Evolutionary conservation across 92 coral and sea anemone genomes (phyloP), one percentile per base, ranked within the genome.

Genomic region (Virgularia gustaviana): DNA sequence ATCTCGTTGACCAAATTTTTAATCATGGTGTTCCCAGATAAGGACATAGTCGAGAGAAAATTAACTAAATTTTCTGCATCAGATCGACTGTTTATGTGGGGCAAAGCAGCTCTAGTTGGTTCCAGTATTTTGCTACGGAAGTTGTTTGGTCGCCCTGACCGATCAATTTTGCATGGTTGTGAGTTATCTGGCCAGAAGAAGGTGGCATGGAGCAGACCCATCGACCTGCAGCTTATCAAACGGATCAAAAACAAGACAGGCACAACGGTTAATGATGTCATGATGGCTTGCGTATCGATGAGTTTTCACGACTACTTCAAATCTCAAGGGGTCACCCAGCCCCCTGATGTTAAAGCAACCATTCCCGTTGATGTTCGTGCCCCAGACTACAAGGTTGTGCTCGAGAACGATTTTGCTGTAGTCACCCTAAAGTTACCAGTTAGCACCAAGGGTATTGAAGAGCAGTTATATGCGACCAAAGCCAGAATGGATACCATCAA

Each of bases 201-300:
- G 62, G 88, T 85, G 72, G 78, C 77, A 25, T 91, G 91, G 96
- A 82, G 88, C 12, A 71, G 79, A 32, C 88, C 86, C 28, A 53
- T 83, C 24, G 95, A 86, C 38, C 62, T 91, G 24, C 58, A 83
- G 24, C 36, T 81, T 12, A 79, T 91, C 38, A 91, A 91, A 49
- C 45, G 77, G 66, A 88, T 91, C 51, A 91, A 91, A 66, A 71
- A 63, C 49, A 75, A 75, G 34, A 88, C 97, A 35, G 96, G 88
- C 4, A 86, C 97, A 30, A 91, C 97, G 7, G 88, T 91, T 12
- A 91, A 91, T 76, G 97, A 91, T 60, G 96, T 91, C 38, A 61
- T 91, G 57, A 87, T 88, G 83, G 84, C 96, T 25, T 88, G 91
- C 24, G 78, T 88, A 10, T 80, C 91, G 15, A 71, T 49, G 74